Evolutionary conservation across 2,113 vertebrate genomes (phyloP).

Genomic region (Pelusios castaneus): DNA sequence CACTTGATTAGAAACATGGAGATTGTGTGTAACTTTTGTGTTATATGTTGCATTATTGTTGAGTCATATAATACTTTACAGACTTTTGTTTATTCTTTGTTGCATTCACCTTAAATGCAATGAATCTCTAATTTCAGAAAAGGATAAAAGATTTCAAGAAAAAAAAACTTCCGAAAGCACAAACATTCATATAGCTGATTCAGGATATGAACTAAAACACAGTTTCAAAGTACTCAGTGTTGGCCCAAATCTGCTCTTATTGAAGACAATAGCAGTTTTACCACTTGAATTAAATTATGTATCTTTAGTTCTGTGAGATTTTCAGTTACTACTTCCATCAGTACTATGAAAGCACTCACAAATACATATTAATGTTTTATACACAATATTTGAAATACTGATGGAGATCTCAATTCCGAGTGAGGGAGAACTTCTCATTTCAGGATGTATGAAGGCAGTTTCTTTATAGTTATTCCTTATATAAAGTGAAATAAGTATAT

Average conservation of each 20-base stretch:
- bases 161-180: not conserved
- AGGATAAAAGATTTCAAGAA: not conserved
- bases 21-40: not conserved
- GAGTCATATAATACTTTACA: not conserved
- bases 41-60: not conserved
- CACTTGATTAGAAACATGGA: not conserved
- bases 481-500: not conserved
- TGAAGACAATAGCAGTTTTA: not conserved
- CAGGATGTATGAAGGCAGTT: fast-evolving
- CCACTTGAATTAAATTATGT: not conserved
- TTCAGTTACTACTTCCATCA: not conserved
- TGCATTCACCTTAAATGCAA: not conserved
- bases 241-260: not conserved
- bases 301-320: not conserved
- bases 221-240: not conserved
- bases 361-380: slow-evolving; percentile 15
- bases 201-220: not conserved
- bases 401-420: not conserved
- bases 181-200: not conserved
- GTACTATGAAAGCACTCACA: not conserved
- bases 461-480: not conserved
- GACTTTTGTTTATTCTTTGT: not conserved
- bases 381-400: not conserved
- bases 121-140: not conserved
- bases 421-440: not conserved